Conservation (phyloP, 1,140 invertebrate genomes). For the Tachypleus tridentatus region DNA sequence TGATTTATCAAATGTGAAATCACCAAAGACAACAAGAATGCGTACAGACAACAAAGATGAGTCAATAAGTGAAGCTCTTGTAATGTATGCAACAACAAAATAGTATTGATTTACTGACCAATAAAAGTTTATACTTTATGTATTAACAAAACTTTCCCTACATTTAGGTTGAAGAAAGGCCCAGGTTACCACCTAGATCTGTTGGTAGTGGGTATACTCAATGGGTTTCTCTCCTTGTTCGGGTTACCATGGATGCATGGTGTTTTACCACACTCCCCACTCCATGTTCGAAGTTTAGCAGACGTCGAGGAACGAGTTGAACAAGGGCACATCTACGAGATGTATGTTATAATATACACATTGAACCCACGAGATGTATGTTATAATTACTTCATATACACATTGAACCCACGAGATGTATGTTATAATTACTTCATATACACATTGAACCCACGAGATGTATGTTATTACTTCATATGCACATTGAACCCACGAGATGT, state of each 20-base stretch:
- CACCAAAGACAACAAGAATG: no score
- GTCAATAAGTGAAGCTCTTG: no score
- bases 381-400: no score
- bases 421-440: no score
- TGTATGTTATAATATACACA: conserved; percentile 37
- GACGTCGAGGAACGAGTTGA: conserved; percentile 52
- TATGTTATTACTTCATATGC: no score
- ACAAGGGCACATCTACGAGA: conserved; percentile 51
- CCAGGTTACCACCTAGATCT: conserved; percentile 51
- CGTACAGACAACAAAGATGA: no score
- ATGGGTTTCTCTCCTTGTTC: conserved; percentile 46
- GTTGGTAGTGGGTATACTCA: conserved; percentile 48
- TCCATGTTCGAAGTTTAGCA: conserved; percentile 49
- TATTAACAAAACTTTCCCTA: conserved; percentile 9
- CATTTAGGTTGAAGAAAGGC: conserved; percentile 48
- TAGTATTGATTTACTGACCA: conserved; percentile 2
- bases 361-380: no score
- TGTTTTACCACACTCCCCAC: conserved; percentile 49
- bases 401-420: no score
- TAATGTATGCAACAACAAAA: not conserved
- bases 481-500: no score
- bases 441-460: no score
- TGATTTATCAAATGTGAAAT: no score
- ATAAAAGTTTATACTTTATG: not conserved
- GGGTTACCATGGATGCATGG: conserved; percentile 51